Base-by-base conservation (phyloP, 2,797 vertebrate genomes). In the Neoniphon sammara region DNA sequence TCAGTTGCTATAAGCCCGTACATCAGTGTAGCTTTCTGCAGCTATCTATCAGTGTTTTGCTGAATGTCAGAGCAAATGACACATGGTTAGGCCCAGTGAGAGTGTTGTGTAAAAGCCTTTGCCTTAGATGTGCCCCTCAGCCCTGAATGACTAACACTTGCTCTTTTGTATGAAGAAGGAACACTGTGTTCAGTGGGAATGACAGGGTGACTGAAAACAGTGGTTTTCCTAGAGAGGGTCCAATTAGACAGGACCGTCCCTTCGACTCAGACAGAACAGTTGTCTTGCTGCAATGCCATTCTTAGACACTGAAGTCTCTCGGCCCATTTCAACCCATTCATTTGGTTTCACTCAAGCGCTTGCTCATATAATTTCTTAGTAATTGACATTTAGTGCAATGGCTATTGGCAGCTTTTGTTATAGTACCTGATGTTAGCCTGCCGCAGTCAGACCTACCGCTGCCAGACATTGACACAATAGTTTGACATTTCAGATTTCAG, bases 141-240 rank as follows among this genome's bases (percentile, higher is more conserved):
- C 21, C 8, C 15, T 66, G 66, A 55, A 50, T 63, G 70, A 70
- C 66, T 14, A 50, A 66, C 55, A 9, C 30, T 46, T 15, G 18
- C 36, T 55, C 18, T 20, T 34, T 23, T 47, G 27, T 31, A 67
- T 76, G 53, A 70, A 66, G 77, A 73, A 50, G 21, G 61, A 74
- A 30, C 50, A 9, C 53, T 67, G 39, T 52, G 57, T 74, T 80
- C 70, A 77, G 66, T 67, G 52, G 60, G 61, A 68, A 25, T 27
- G 71, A 70, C 68, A 73, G 60, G 59, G 5, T 50, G 46, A 72
- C 44, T 61, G 57, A 71, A 73, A 73, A 61, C 65, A 34, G 44
- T 57, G 69, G 59, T 64, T 42, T 77, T 69, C 23, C 36, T 49
- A 5, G 20, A 73, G 52, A 39, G 44, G 53, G 39, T 34, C 59